Percentiles rank a stretch among this genome's conserved stretches.
Evolutionary conservation across 2,113 vertebrate species (phyloP).

Genomic region (Trinectes maculatus): DNA sequence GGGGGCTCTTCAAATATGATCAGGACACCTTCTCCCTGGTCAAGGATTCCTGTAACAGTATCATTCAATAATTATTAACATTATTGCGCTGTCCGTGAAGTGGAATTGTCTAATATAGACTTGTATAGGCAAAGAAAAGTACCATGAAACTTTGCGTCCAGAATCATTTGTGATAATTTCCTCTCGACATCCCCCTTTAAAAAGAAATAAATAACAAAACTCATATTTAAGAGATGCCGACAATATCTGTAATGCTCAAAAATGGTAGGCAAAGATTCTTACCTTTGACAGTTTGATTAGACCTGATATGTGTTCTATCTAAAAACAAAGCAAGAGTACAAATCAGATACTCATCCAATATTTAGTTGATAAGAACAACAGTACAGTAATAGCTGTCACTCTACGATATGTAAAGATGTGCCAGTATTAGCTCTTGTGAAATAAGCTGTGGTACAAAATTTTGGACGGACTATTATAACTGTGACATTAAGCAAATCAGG

Average conservation of each 20-base stretch:
- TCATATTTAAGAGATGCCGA: background rate
- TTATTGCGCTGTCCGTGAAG: background rate
- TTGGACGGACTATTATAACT: too few species aligned
- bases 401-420: too few species aligned
- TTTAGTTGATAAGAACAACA: too few species aligned
- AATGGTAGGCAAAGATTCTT: slow-evolving; percentile 26
- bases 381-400: too few species aligned
- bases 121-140: slow-evolving; percentile 28
- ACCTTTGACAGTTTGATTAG: slow-evolving; percentile 99
- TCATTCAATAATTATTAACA: background rate
- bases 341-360: background rate
- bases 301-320: slow-evolving; percentile 98
- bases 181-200: slow-evolving; percentile 94
- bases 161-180: slow-evolving; percentile 99
- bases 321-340: slow-evolving; percentile 40
- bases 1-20: slow-evolving; percentile 99
- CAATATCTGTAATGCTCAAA: background rate
- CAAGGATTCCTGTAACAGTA: slow-evolving; percentile 89
- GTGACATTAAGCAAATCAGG: too few species aligned
- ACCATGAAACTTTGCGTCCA: slow-evolving; percentile 99
- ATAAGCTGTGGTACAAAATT: too few species aligned
- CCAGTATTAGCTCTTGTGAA: too few species aligned
- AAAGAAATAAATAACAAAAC: background rate
- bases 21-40: slow-evolving; percentile 97
- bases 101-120: background rate